Conservation (phyloP, 2,797 vertebrate genomes). For the Chromobotia macracanthus region DNA sequence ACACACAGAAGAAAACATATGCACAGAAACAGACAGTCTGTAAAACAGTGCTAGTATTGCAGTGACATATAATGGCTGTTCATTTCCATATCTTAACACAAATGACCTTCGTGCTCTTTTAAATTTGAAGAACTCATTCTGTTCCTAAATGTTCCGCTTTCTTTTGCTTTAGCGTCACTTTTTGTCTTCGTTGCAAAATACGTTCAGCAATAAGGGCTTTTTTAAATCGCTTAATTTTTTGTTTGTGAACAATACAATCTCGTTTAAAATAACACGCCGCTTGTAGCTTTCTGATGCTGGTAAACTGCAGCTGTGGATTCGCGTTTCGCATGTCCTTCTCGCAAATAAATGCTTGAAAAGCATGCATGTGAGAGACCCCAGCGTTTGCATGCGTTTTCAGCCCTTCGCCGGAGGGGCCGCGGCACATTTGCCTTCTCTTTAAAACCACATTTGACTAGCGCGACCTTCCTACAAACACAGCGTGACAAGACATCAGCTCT, state of each 20-base stretch:
- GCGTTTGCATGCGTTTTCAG: slow-evolving; percentile 80
- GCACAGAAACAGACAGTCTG: not conserved
- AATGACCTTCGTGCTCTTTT: not conserved
- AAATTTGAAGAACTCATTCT: no score
- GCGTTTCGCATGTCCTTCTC: slow-evolving; percentile 81
- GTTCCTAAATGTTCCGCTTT: not conserved
- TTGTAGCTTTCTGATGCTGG: no score
- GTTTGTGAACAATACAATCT: slow-evolving; percentile 29
- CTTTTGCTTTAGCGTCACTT: not conserved
- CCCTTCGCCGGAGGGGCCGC: slow-evolving; percentile 64
- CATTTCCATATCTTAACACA: not conserved
- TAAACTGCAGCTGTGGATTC: slow-evolving; percentile 78
- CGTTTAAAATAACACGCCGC: no score
- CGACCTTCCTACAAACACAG: slow-evolving; percentile 65
- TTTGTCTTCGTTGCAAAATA: not conserved
- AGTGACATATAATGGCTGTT: not conserved
- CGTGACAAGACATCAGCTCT: slow-evolving; percentile 57
- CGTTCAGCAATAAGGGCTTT: not conserved
- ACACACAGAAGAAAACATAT: not conserved
- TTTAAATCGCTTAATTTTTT: slow-evolving; percentile 2
- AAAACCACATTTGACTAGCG: slow-evolving; percentile 70
- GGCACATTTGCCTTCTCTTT: slow-evolving; percentile 55
- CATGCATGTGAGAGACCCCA: slow-evolving; percentile 31
- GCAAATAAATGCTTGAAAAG: slow-evolving; percentile 57
- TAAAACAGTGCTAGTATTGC: not conserved